These are phyloP conservation scores for Ailurus styani DNA, from an alignment of 2,113 vertebrate species.

Conservation along the genomic window DNA sequence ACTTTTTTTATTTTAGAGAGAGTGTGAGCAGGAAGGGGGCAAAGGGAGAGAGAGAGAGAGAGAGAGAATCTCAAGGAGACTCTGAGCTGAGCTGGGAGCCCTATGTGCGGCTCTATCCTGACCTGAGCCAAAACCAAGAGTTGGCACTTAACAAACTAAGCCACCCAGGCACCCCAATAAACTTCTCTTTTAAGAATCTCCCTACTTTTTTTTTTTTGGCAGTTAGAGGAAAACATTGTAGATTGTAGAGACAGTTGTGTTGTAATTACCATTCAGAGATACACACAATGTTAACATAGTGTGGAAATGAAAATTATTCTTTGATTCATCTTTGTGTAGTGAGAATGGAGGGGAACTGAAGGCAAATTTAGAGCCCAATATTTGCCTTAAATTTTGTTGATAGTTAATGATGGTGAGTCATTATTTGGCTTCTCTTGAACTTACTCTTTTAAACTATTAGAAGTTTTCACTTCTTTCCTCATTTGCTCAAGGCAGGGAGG, in stretches of 20 bases:
- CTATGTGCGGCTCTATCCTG: too few species aligned
- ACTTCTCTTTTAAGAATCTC: conserved; percentile 5
- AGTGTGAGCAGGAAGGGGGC: too few species aligned
- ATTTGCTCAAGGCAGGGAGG: background rate
- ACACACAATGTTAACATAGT: background rate
- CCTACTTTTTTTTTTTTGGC: background rate
- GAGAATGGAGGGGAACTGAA: background rate
- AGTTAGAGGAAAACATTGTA: background rate
- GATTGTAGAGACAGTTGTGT: background rate
- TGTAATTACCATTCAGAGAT: background rate
- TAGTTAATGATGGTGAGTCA: conserved; percentile 17
- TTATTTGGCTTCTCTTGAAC: background rate
- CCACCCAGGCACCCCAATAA: background rate
- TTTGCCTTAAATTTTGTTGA: conserved; percentile 3
- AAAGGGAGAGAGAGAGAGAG: too few species aligned
- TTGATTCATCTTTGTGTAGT: background rate
- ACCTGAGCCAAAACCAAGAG: too few species aligned
- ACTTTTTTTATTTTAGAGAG: background rate
- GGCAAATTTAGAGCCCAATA: background rate
- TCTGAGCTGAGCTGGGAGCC: too few species aligned
- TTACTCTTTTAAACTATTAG: conserved; percentile 26
- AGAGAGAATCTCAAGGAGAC: too few species aligned
- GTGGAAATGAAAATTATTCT: conserved; percentile 1
- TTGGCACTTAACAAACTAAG: too few species aligned
- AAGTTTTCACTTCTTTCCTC: background rate